Base-by-base conservation (phyloP, 2,113 vertebrate genomes). In the Ondatra zibethicus region DNA sequence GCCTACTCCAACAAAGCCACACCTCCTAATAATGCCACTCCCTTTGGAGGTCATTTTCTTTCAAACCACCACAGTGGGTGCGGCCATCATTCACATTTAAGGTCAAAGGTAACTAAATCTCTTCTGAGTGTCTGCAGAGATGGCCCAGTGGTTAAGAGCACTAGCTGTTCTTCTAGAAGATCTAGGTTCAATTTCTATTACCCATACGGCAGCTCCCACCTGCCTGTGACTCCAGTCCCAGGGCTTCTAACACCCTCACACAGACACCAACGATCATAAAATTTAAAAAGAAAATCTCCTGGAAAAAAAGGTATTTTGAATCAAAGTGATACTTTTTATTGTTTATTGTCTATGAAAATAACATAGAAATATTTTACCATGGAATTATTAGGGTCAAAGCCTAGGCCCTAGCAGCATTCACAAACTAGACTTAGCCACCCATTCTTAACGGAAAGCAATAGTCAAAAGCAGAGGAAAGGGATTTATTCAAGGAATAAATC, bases 71-170 rank as follows among this genome's bases (percentile, higher is more conserved):
- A 96, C 90, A 72, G 19, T 89, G 36, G 29, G 45, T 91, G 33
- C 78, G 55, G 36, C 50, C 9, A 65, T 17, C 17, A 61, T 55
- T 86, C 12, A 25, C n/a, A 77, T 87, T 97, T 82, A 89, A 33
- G 96, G 75, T 47, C 76, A 89, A 93, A 88, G 42, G 94, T 61
- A 95, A 80, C 68, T 85, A 76, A 95, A 86, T 86, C 31, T 95
- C 36, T 76, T 88, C 39, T 65, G 45, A 33, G 21, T 0, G 2
- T 7, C 36, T 70, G 7, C 5, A 19, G 33, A 36, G 68, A 70
- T 36, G 68, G 68, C 68, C 17, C 33, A 17, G 68, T 70, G 16
- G 68, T 36, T 70, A 70, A 70, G 33, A 70, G 68, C 19, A 58
- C 55, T 58, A 19, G 19, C 55, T 58, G 19, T 21, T 58, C 55